Evolutionary conservation across 2,797 vertebrate species (phyloP).

Genomic region (Buphagus erythrorhynchus): DNA sequence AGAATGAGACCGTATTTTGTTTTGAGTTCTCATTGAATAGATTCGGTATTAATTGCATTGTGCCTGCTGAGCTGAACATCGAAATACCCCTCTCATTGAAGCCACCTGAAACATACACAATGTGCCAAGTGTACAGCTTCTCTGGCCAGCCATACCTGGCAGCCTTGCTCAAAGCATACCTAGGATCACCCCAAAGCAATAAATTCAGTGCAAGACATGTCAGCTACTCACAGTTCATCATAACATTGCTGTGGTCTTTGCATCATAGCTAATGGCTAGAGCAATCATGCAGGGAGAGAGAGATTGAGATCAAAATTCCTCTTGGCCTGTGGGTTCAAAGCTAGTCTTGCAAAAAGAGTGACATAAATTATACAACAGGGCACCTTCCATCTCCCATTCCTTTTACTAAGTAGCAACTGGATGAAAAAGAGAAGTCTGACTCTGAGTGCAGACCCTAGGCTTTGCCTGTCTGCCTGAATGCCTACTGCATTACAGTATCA

Average conservation of each 20-base stretch:
- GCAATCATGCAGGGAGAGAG: not conserved
- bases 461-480: not conserved
- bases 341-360: not conserved
- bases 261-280: not conserved
- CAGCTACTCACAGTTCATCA: not conserved
- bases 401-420: not conserved
- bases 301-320: not conserved
- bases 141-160: not conserved
- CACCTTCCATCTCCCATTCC: not conserved
- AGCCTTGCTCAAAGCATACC: not conserved
- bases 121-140: not conserved
- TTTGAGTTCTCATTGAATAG: not conserved
- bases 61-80: not conserved
- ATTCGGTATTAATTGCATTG: not conserved
- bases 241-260: not conserved
- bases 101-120: rapidly evolving
- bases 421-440: not conserved
- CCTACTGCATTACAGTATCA: not conserved
- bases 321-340: not conserved
- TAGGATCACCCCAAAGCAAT: not conserved
- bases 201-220: not conserved
- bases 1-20: not conserved
- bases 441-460: not conserved
- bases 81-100: not conserved
- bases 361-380: not conserved